Base-by-base conservation (phyloP, 2,113 vertebrate genomes). In the Pelmatolapia mariae region DNA sequence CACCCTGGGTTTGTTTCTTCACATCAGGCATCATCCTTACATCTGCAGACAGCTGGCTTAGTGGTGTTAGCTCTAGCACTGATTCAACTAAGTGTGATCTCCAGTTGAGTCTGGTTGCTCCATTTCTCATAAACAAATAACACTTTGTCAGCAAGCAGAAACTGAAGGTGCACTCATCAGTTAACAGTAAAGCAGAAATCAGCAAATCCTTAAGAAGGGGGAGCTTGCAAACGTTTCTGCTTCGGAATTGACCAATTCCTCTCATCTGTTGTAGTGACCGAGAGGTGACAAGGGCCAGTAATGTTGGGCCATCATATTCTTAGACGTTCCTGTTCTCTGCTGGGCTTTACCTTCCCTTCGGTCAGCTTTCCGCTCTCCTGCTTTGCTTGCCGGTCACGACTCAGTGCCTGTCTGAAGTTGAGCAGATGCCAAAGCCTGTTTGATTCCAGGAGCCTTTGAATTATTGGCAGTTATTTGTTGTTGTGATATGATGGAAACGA, bases 321-420 rank as follows among this genome's bases (percentile, higher is more conserved):
- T 82, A 12, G 50, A 50, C 43, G 47, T 47, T 47, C 5, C 61
- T 22, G 52, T 54, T 85, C 78, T 89, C 47, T 84, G 63, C 87
- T 56, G 71, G 79, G 78, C 61, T 91, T 90, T 86, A 63, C 81
- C 52, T 86, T 81, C 36, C 61, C 1, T 22, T 47, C 4, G 6
- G 57, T 88, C 66, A 31, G 52, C 52, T 83, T 81, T 84, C 36
- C 31, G 26, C 52, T 81, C 68, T 45, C 31, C 66, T 52, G 87
- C 90, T 93, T 87, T 36, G 86, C 81, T 82, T 87, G 71, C 90
- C 3, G 81, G 88, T 93, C 94, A 95, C 90, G 91, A 93, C 89
- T 91, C 78, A 2, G 40, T 18, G 26, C 80, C 88, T 52, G 71
- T 87, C 63, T 89, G 31, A 91, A 86, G 82, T 83, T 94, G 91